Conservation (phyloP, 2,888 invertebrate genomes). For the Lycocerus yunnanus region DNA sequence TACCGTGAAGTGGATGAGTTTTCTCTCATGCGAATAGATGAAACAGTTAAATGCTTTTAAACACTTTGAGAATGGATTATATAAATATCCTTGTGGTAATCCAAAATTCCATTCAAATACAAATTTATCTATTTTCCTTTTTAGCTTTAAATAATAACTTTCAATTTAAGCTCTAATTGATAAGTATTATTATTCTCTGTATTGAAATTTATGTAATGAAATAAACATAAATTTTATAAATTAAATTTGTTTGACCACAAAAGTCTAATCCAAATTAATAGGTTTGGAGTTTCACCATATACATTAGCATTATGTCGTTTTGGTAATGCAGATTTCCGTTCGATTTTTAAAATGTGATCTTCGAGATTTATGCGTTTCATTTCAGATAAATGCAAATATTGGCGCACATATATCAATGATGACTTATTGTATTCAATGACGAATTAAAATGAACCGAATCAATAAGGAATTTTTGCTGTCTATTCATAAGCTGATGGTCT, state of each 20-base stretch:
- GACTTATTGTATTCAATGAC: too few species aligned
- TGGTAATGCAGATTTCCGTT: neutral
- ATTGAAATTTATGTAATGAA: neutral
- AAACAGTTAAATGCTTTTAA: slow-evolving; percentile 15
- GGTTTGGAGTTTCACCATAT: neutral
- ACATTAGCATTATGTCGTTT: neutral
- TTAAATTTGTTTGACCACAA: neutral
- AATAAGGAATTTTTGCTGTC: neutral
- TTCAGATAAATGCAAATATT: neutral
- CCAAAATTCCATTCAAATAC: neutral
- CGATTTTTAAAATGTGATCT: neutral
- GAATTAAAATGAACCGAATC: neutral
- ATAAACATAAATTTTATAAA: neutral
- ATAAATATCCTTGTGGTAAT: neutral
- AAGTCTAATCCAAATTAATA: neutral
- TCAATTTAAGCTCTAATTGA: neutral
- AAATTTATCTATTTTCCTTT: neutral
- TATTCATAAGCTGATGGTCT: neutral
- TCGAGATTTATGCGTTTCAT: neutral
- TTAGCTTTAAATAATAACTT: neutral
- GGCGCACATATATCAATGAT: too few species aligned
- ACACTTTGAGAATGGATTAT: neutral
- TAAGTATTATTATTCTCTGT: neutral
- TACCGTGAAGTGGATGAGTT: neutral
- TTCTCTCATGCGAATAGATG: neutral